Base-by-base conservation (phyloP, 1,140 invertebrate genomes). In the Trinorchestia longiramus region DNA sequence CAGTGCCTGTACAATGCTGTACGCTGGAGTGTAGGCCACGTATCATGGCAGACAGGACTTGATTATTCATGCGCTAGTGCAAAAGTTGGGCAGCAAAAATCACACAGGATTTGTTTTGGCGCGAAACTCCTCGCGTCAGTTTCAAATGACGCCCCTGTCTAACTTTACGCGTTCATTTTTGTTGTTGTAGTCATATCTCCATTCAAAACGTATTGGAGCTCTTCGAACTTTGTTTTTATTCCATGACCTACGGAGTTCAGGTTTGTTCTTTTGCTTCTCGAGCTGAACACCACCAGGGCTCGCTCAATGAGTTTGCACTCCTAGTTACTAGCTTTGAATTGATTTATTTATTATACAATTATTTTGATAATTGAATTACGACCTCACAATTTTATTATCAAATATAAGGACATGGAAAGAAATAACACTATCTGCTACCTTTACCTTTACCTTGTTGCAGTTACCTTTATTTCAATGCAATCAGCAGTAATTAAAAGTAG, bases 141-240 rank as follows among this genome's bases (percentile, higher is more conserved):
- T 42, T 90, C 88, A 90, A 90, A 90, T 90, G 88, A 90, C 43
- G 88, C 43, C 88, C 43, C 88, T 17, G n/a, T 41, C 88, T 90
- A 90, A 90, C 88, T 90, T 90, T 90, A 41, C 3, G 43, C n/a
- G 88, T 42, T 11, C 88, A 90, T 90, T 90, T 90, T 90, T 90
- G 88, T 90, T 77, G 62, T 28, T 36, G 62, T 77, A 36, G 62
- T 77, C 62, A 77, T 77, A 77, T 77, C 62, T 77, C 62, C 28
- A 77, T 77, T 77, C 62, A 77, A 77, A 77, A 36, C 62, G 8
- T 77, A 77, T 77, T 77, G 62, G 28, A 77, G 62, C 62, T 36
- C 11, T 77, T 3, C 62, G 28, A 28, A 28, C 62, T 77, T 77
- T 77, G 62, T 77, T 8, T 77, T 77, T 77, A 77, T 77, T 77